Percentiles rank a stretch among this genome's conserved stretches.
Evolutionary conservation across 2,797 vertebrate genomes (phyloP).

Genomic region (Nyctalus aviator): DNA sequence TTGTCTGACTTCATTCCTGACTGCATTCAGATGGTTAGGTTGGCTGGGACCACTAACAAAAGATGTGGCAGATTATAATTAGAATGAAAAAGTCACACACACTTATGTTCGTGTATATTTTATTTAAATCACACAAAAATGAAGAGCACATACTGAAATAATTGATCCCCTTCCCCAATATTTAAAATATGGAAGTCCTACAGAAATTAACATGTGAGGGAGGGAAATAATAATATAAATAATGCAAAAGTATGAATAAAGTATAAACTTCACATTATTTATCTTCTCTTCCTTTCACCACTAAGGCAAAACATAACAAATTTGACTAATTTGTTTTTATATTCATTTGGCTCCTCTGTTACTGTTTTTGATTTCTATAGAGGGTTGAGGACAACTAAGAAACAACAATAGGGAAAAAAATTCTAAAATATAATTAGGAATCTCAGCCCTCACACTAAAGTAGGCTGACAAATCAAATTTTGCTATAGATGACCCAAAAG

Average conservation of each 20-base stretch:
- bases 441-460: background rate
- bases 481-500: background rate
- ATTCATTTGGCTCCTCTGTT: background rate
- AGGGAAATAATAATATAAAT: background rate
- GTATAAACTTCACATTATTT: background rate
- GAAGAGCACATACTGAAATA: background rate
- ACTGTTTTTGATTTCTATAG: background rate
- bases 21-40: background rate
- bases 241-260: background rate
- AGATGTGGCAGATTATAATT: background rate
- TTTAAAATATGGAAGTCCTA: background rate
- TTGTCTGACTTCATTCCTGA: background rate
- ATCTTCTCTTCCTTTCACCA: background rate
- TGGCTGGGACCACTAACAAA: background rate
- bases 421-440: background rate
- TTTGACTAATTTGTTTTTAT: background rate
- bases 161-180: background rate
- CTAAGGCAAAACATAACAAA: background rate
- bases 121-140: slow-evolving; percentile 31
- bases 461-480: background rate
- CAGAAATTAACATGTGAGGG: background rate
- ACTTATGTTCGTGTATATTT: background rate
- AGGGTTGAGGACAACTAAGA: background rate
- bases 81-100: background rate
- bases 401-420: background rate